phyloP scores from a whole-genome alignment of 2,888 invertebrate genomes.

The Bombylius discolor region DNA sequence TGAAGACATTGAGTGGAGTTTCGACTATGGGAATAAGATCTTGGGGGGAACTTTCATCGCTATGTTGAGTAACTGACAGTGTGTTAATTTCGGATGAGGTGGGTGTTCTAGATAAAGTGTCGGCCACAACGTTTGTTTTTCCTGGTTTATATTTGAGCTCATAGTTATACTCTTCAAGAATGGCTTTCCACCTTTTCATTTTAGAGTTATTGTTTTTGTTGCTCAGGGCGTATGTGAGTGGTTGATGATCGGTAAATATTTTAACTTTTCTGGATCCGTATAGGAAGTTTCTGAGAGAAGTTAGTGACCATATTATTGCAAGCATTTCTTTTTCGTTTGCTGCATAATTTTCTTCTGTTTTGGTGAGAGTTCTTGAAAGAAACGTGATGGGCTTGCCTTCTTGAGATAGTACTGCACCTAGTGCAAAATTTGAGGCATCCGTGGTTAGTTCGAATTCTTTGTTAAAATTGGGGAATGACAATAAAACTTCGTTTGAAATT shows the following conservation, averaged over 20 bases:
- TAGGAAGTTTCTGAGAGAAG: slow-evolving; percentile 1
- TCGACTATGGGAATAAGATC: slow-evolving; percentile 3
- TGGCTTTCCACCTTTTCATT: slow-evolving; percentile 12
- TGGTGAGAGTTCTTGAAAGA: slow-evolving; percentile 21
- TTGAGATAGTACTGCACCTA: slow-evolving; percentile 22
- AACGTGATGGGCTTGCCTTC: slow-evolving; percentile 21
- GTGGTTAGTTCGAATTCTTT: slow-evolving; percentile 17
- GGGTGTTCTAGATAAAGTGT: slow-evolving; percentile 5
- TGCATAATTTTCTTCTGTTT: slow-evolving; percentile 20
- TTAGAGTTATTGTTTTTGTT: slow-evolving; percentile 13
- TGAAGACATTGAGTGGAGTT: slow-evolving; percentile 11
- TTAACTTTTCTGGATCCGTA: neutral
- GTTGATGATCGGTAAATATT: slow-evolving; percentile 13
- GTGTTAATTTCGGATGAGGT: neutral
- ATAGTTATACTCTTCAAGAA: slow-evolving; percentile 11
- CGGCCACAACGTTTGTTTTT: slow-evolving; percentile 9
- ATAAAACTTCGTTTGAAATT: slow-evolving; percentile 6
- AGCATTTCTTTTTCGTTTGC: slow-evolving; percentile 22
- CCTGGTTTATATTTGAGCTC: slow-evolving; percentile 9
- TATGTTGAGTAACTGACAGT: neutral
- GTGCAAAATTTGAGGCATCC: slow-evolving; percentile 22
- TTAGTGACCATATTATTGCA: slow-evolving; percentile 3
- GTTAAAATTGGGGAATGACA: slow-evolving; percentile 8
- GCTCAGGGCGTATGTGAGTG: slow-evolving; percentile 14
- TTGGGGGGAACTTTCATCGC: slow-evolving; percentile 6